phyloP scores from a whole-genome alignment of 2,888 invertebrate genomes.

The Himalopsyche tibetana region DNA sequence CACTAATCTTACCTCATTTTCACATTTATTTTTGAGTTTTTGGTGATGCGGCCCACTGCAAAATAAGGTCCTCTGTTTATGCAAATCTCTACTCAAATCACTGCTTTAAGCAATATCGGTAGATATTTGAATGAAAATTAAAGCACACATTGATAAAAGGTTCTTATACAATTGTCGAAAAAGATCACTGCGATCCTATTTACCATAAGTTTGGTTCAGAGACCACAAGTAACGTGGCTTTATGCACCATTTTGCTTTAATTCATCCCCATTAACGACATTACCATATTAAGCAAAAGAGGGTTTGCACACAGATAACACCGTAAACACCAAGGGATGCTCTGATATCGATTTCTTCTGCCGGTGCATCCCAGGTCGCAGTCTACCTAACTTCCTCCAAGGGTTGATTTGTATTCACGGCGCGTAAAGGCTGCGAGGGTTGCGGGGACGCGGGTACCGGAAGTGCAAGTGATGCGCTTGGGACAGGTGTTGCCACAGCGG shows the following conservation, averaged over 20 bases:
- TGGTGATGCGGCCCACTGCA: no score
- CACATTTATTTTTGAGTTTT: no score
- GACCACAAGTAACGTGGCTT: conserved; percentile 5
- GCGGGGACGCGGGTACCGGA: conserved; percentile 46
- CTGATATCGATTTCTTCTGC: conserved; percentile 53
- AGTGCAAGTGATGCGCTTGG: conserved; percentile 62
- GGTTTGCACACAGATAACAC: conserved; percentile 12
- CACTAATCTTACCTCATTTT: no score
- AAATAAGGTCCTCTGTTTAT: no score
- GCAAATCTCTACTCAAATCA: no score
- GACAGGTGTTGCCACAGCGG: conserved; percentile 57
- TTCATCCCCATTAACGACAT: conserved; percentile 40
- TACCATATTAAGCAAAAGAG: conserved; percentile 38
- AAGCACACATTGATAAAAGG: no score
- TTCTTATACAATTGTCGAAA: no score
- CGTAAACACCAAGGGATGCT: conserved; percentile 53
- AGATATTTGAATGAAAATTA: no score
- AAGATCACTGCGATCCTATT: not conserved
- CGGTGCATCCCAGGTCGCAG: conserved; percentile 36
- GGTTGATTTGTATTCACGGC: conserved; percentile 58
- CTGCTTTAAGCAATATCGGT: no score
- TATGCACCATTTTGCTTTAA: conserved; percentile 37
- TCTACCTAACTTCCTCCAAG: conserved; percentile 49
- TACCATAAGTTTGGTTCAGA: conserved; percentile 11
- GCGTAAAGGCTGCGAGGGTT: conserved; percentile 41